Evolutionary conservation across 2,888 invertebrate species (phyloP).

Genomic region (Pristionchus fissidentatus): DNA sequence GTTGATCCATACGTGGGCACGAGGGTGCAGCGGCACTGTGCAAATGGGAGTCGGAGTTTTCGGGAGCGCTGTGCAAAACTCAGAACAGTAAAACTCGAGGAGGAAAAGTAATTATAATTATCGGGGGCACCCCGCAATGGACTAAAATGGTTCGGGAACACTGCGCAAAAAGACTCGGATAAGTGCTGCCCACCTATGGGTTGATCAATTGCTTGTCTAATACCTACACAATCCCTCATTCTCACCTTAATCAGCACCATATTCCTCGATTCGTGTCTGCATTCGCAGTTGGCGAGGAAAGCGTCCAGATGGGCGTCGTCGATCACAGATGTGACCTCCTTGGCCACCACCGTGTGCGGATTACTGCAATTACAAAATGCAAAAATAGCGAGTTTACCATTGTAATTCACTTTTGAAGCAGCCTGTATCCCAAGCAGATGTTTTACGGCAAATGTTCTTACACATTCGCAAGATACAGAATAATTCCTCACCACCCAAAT

Average conservation of each 20-base stretch:
- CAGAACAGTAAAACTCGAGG: no score
- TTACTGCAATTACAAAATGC: slow-evolving; percentile 63
- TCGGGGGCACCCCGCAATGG: no score
- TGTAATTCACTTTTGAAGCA: not conserved
- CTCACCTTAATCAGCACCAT: slow-evolving; percentile 72
- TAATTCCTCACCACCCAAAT: not conserved
- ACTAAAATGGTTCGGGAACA: no score
- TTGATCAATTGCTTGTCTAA: not conserved
- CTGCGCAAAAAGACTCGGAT: no score
- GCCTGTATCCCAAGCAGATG: not conserved
- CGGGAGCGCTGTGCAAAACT: no score
- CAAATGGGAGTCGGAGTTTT: no score
- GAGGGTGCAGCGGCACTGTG: no score
- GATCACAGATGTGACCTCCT: slow-evolving; percentile 62
- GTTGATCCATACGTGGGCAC: no score
- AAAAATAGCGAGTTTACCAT: not conserved
- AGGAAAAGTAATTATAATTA: no score
- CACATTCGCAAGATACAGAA: not conserved
- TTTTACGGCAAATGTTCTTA: not conserved
- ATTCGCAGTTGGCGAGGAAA: slow-evolving; percentile 74
- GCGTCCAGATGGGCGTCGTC: slow-evolving; percentile 71
- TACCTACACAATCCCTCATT: not conserved
- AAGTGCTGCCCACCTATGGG: no score
- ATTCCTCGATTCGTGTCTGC: slow-evolving; percentile 72
- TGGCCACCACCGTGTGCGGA: slow-evolving; percentile 67